Base-by-base conservation (phyloP, 2,888 invertebrate genomes). In the Geophilus truncorum region DNA sequence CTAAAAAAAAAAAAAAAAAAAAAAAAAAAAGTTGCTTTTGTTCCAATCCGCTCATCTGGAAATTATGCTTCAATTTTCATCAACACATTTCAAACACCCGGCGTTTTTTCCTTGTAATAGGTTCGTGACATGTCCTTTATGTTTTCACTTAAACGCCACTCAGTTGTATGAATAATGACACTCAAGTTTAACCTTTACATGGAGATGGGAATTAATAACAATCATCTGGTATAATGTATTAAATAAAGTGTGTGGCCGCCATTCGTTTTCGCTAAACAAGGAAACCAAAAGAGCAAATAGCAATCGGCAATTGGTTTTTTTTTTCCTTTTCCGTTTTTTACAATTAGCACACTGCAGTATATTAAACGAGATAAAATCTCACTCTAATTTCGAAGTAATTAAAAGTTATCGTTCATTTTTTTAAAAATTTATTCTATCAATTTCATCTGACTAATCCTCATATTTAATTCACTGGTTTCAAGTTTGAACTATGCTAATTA, bases 21-120 rank as follows among this genome's bases (percentile, higher is more conserved):
- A 6, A 40, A 7, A 57, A 18, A 51, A 51, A 51, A 51, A 57
- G 7, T 2, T n/a, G 2, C 18, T 57, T 57, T 57, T 57, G 57
- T 57, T 57, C 57, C 57, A 57, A 18, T 57, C 57, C 57, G 23
- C 57, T 57, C 57, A 57, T 57, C 57, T 57, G 57, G 57, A 57
- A 57, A 57, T 57, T 57, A 57, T 57, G 57, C 57, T 57, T 57
- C 57, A 57, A 57, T 57, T 57, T 57, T 21, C 57, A 57, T 57
- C 57, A 57, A 57, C 57, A 57, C 57, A 57, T 57, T 21, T 18
- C 23, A 57, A 2, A 57, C 57, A 57, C 57, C 57, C 9, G 57
- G 1, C 57, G 7, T n/a, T 57, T 57, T 57, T 57, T 57, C 57
- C 57, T 57, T 57, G 18, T 57, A 57, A 57, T 57, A 57, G 23